Evolutionary conservation across 92 coral and sea anemone genomes (phyloP).

Genomic region (Parazoanthus swiftii): DNA sequence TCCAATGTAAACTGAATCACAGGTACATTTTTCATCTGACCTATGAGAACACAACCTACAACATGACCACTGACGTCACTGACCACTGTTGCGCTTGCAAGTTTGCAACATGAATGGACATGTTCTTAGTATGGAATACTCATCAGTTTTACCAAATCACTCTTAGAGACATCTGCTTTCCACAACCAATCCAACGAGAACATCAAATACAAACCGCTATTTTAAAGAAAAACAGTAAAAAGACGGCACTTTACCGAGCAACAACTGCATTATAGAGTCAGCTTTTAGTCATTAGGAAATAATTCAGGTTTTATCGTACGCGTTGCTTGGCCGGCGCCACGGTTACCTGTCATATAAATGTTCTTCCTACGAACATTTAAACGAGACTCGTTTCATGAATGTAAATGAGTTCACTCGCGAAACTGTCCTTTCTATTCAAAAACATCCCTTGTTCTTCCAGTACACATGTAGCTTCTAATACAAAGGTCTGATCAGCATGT

Average conservation of each 20-base stretch:
- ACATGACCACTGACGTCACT: background rate
- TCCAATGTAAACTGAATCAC: no score
- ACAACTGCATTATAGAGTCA: background rate
- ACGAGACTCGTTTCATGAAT: background rate
- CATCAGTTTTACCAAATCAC: background rate
- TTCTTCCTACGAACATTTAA: background rate
- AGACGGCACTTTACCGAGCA: background rate
- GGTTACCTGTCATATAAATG: no score
- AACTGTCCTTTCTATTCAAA: no score
- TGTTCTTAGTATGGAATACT: background rate
- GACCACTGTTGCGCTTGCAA: no score
- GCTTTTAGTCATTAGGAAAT: background rate
- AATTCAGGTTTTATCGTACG: background rate
- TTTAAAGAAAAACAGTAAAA: background rate
- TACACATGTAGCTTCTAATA: background rate
- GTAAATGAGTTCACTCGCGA: background rate
- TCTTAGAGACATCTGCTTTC: background rate
- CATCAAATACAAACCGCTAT: background rate
- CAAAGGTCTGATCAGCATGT: background rate
- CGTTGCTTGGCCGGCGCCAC: background rate
- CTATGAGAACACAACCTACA: background rate
- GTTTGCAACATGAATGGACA: background rate
- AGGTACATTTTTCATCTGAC: no score
- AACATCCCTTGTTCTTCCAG: background rate
- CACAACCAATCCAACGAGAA: background rate